Conservation (phyloP, 2,888 invertebrate genomes). For the Tachina lurida region DNA sequence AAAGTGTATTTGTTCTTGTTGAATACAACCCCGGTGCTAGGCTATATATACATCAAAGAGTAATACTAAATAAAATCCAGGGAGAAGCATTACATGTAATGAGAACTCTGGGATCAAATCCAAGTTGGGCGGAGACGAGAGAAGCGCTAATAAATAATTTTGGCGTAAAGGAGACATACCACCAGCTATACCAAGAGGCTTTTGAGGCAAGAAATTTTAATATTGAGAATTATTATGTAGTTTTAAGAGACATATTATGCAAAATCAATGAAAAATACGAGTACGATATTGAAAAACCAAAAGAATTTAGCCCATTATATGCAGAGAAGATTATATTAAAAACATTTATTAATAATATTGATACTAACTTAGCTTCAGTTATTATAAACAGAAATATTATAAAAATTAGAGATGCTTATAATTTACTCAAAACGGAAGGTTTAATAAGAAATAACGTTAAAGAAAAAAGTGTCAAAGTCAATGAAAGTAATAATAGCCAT, state of each 20-base stretch:
- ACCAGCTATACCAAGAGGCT: background rate
- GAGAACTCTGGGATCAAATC: too few relatives aligned
- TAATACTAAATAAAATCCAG: too few relatives aligned
- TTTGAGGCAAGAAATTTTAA: constrained; percentile 50
- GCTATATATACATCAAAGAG: too few relatives aligned
- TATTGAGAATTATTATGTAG: constrained; percentile 65
- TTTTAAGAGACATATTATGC: constrained; percentile 61
- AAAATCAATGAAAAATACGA: constrained; percentile 71
- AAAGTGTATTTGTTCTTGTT: constrained; percentile 19
- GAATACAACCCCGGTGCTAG: background rate
- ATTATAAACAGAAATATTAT: constrained; percentile 54
- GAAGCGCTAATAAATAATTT: constrained; percentile 55
- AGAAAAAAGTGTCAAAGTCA: background rate
- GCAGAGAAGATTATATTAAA: constrained; percentile 69
- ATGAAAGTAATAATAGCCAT: constrained; percentile 33
- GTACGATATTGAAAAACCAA: constrained; percentile 65
- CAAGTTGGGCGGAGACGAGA: too few relatives aligned
- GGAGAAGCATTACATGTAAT: too few relatives aligned
- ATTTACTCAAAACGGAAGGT: constrained; percentile 47
- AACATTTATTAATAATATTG: constrained; percentile 71
- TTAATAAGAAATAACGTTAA: constrained; percentile 58
- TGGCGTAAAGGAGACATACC: constrained; percentile 30
- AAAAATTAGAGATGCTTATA: constrained; percentile 51
- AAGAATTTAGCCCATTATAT: constrained; percentile 67
- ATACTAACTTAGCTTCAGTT: constrained; percentile 59